A percentile compares a stretch with the other conserved stretches of the same genome.
phyloP scores from a whole-genome alignment of 2,113 vertebrate species.

The Chloroceryle aenea region DNA sequence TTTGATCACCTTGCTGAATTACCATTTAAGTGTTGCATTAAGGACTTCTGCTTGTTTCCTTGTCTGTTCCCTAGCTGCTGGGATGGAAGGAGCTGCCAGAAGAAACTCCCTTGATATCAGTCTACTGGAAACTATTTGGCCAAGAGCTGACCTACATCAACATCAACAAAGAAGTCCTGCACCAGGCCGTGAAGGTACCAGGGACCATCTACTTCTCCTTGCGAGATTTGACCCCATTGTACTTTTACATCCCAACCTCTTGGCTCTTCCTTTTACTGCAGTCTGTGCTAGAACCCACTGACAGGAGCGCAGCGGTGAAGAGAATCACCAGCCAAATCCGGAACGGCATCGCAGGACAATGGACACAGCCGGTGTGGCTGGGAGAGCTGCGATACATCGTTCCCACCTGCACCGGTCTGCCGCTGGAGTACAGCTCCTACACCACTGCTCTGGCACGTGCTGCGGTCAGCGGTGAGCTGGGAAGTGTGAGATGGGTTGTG shows the following conservation, averaged over 20 bases:
- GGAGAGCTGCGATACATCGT: constrained; percentile 75
- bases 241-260: neutral
- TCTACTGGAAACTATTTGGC: constrained; percentile 79
- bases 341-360: constrained; percentile 41
- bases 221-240: fast-evolving
- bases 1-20: neutral
- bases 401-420: constrained; percentile 79
- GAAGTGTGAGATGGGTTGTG: fast-evolving
- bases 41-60: neutral
- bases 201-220: neutral
- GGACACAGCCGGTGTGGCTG: constrained; percentile 73
- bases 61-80: constrained; percentile 69
- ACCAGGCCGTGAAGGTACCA: constrained; percentile 74
- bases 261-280: neutral
- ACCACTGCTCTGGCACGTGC: constrained; percentile 71
- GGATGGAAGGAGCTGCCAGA: constrained; percentile 75
- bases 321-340: constrained; percentile 32
- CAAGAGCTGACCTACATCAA: constrained; percentile 80
- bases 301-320: neutral
- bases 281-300: constrained; percentile 11
- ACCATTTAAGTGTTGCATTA: neutral
- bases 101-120: constrained; percentile 72
- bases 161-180: constrained; percentile 77
- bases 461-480: constrained; percentile 51
- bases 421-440: constrained; percentile 78